Conservation (phyloP, 92 coral and sea anemone genomes). For the Epizoanthus scotinus region DNA sequence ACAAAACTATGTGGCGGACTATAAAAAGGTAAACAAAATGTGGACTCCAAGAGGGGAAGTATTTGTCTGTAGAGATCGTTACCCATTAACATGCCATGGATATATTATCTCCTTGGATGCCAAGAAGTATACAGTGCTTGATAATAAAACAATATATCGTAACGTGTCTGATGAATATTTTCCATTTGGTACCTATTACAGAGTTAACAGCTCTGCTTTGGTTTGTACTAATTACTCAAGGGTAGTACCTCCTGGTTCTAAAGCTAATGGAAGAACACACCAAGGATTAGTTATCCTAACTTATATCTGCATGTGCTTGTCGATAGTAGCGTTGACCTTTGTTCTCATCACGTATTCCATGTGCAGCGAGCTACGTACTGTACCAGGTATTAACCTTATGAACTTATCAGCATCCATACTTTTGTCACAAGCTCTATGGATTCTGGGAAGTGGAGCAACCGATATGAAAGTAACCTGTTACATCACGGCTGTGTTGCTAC, state of each 20-base stretch:
- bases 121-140: background rate
- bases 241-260: background rate
- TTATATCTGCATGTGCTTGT: conserved; percentile 18
- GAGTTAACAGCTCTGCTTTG: conserved; percentile 8
- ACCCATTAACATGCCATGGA: conserved; percentile 9
- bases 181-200: conserved; percentile 21
- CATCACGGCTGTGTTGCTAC: background rate
- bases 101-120: background rate
- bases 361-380: conserved; percentile 28
- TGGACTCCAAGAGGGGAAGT: background rate
- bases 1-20: conserved; percentile 15
- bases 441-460: background rate
- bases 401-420: conserved; percentile 22
- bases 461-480: background rate
- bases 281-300: background rate
- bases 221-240: conserved; percentile 5
- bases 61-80: background rate
- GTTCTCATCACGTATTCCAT: conserved; percentile 16
- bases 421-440: conserved; percentile 7
- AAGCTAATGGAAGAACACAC: background rate
- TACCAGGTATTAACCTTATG: conserved; percentile 31
- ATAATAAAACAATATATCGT: conserved; percentile 5
- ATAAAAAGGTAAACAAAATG: background rate
- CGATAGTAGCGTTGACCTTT: conserved; percentile 14
- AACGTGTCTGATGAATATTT: conserved; percentile 4